Conservation (phyloP, 1,140 invertebrate species). For the Bombus confusus region DNA sequence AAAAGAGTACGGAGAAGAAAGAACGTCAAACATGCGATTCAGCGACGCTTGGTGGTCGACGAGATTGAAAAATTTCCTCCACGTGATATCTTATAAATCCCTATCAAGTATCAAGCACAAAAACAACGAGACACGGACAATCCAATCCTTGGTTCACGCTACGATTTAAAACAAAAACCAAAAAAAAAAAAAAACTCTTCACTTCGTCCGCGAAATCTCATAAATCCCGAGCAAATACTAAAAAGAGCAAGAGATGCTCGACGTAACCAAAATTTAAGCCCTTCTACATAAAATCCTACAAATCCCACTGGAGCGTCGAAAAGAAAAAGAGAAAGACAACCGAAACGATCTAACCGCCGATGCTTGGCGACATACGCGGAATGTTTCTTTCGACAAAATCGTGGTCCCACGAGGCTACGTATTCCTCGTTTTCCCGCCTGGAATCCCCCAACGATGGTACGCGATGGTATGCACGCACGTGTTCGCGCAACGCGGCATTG, state of each 20-base stretch:
- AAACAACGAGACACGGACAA: not conserved
- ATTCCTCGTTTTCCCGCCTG: not conserved
- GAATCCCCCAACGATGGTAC: not conserved
- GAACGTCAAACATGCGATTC: not conserved
- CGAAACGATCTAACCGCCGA: not conserved
- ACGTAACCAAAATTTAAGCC: too few relatives aligned
- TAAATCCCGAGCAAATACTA: too few relatives aligned
- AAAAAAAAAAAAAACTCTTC: too few relatives aligned
- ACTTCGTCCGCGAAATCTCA: too few relatives aligned
- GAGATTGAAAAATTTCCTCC: not conserved
- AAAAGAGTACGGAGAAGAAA: not conserved
- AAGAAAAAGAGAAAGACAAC: too few relatives aligned
- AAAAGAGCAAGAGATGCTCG: too few relatives aligned
- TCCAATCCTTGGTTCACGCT: too few relatives aligned
- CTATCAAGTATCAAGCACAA: not conserved
- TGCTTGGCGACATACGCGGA: not conserved
- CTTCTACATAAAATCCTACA: too few relatives aligned
- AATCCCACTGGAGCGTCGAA: too few relatives aligned
- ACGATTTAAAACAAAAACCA: not conserved
- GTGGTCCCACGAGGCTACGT: not conserved
- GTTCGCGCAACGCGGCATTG: not conserved
- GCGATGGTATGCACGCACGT: not conserved
- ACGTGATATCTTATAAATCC: not conserved
- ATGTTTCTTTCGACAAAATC: not conserved
- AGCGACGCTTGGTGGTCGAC: not conserved